Evolutionary conservation across 1,140 invertebrate species (phyloP).

Genomic region (Eueides isabella): DNA sequence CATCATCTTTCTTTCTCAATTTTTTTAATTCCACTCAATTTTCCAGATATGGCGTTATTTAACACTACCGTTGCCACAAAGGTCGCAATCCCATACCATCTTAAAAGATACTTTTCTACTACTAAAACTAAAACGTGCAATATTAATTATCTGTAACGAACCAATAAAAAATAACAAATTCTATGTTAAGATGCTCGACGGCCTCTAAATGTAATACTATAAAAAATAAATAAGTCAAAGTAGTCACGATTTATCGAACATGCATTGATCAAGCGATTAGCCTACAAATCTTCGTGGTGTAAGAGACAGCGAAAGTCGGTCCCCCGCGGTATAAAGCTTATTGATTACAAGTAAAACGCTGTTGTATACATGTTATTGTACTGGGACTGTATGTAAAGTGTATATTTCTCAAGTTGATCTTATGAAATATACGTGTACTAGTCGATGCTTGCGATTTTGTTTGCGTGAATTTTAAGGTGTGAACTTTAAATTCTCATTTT

Average conservation of each 20-base stretch:
- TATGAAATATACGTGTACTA: not conserved
- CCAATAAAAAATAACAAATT: not conserved
- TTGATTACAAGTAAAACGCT: not conserved
- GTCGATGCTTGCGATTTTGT: no score
- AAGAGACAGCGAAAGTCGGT: slow-evolving; percentile 16
- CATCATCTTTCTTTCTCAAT: no score
- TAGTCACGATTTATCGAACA: slow-evolving; percentile 15
- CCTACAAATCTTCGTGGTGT: not conserved
- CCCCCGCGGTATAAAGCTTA: not conserved
- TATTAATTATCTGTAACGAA: not conserved
- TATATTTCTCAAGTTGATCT: not conserved
- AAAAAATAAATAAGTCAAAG: slow-evolving; percentile 19
- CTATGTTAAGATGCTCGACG: not conserved
- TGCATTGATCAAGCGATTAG: slow-evolving; percentile 16
- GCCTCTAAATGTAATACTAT: not conserved
- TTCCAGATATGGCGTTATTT: no score
- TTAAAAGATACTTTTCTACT: no score
- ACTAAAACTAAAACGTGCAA: no score
- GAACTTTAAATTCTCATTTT: no score
- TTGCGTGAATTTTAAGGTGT: no score
- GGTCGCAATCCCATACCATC: no score
- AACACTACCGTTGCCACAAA: no score
- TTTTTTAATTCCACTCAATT: no score
- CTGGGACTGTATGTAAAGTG: not conserved
- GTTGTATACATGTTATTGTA: not conserved